Conservation (phyloP, 1,140 invertebrate genomes). For the Drosophila micromelanica region DNA sequence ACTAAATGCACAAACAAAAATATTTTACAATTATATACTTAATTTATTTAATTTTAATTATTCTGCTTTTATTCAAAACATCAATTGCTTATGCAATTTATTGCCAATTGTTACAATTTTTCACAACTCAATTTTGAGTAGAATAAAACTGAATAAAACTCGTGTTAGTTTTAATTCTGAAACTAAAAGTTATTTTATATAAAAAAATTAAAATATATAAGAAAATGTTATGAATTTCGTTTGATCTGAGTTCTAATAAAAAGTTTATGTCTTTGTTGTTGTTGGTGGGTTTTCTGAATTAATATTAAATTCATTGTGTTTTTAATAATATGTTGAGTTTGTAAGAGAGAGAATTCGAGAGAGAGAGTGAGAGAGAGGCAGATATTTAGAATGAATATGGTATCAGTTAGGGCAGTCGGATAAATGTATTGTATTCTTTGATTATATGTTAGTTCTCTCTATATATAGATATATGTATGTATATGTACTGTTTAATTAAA, state of each 20-base stretch:
- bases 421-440: constrained; percentile 7
- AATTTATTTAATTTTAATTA: constrained; percentile 1
- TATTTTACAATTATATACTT: constrained; percentile 27
- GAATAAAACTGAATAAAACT: constrained; percentile 1
- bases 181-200: background rate
- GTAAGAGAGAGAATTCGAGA: background rate
- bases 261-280: constrained; percentile 7
- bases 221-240: background rate
- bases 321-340: constrained; percentile 5
- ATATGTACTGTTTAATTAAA: constrained; percentile 60
- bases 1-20: constrained; percentile 5
- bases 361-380: background rate
- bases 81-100: constrained; percentile 24
- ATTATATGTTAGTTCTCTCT: constrained; percentile 19
- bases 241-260: background rate
- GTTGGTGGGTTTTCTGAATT: constrained; percentile 42
- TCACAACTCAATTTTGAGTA: constrained; percentile 16
- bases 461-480: constrained; percentile 31
- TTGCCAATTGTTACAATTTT: constrained; percentile 27
- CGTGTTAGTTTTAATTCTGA: background rate
- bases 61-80: constrained; percentile 1
- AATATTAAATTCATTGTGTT: constrained; percentile 16
- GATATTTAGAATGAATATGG: constrained; percentile 1
- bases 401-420: constrained; percentile 6
- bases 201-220: no score